Evolutionary conservation across 2,797 vertebrate genomes (phyloP), one percentile per base, ranked within the genome.

Genomic region (Notoglanidium macrostoma): DNA sequence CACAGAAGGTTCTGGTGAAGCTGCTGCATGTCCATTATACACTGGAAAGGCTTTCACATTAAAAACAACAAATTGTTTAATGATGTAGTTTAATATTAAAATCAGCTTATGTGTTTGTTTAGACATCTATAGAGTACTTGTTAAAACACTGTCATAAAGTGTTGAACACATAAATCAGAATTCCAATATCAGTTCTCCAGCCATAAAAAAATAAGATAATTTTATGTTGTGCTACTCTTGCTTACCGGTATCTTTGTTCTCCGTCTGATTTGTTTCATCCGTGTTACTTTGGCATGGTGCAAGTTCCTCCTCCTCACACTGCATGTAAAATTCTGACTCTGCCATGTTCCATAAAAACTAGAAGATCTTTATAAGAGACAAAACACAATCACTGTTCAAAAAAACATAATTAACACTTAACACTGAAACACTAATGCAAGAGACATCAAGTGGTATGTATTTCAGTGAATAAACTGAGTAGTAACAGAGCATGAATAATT

Each of bases 301-400:
- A 90, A 97, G 90, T 89, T 97, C 97, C 87, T 97, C 97, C 93
- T 97, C 97, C 94, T 97, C 97, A 83, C 97, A 97, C 83, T 97
- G 96, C 97, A 97, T 97, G 88, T 96, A 96, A 7, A 97, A 94
- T 84, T 97, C 96, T 0, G 96, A 96, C 92, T 97, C 96, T 26
- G 96, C 95, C 96, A 96, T 96, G 84, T 94, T 97, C 88, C 85
- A 78, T 74, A 70, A 86, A 85, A 72, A 17, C 83, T 76, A 26
- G 70, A 85, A 83, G 6, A 59, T 12, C 40, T 44, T 57, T 32
- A 10, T 57, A 11, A 35, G 11, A 59, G 5, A 59, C 0, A 9
- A 72, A 67, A 29, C 35, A 51, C 40, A 59, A 44, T 12, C 29
- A 72, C 29, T 35, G 49, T 35, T 40, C 0, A 54, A 70, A 10